Evolutionary conservation across 2,888 invertebrate genomes (phyloP).

Genomic region (Rhopalosiphum nymphaeae): DNA sequence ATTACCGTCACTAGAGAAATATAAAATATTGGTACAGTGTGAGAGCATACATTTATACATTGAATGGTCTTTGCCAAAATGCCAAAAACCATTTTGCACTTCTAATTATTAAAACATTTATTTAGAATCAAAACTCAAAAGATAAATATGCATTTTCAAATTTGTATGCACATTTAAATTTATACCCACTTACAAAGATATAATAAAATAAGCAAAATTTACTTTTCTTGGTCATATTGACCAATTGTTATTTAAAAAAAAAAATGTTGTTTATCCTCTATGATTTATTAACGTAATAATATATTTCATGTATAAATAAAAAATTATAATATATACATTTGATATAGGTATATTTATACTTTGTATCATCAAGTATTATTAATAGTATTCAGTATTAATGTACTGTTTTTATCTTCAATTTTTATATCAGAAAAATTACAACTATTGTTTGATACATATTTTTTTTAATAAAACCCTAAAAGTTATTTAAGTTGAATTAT

Average conservation of each 20-base stretch:
- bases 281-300: background rate
- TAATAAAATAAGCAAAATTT: background rate
- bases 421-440: too few relatives aligned
- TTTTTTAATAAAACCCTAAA: background rate
- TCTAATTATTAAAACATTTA: constrained; percentile 22
- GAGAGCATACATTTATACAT: background rate
- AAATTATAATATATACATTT: background rate
- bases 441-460: background rate
- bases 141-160: background rate
- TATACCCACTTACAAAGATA: constrained; percentile 29
- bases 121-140: constrained; percentile 16
- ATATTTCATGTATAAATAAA: background rate
- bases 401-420: background rate
- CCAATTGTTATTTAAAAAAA: background rate
- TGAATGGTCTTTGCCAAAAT: constrained; percentile 36
- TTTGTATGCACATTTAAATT: constrained; percentile 17
- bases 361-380: background rate
- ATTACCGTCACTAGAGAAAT: background rate
- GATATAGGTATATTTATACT: background rate
- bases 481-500: background rate
- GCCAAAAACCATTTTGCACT: constrained; percentile 15
- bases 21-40: background rate
- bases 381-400: background rate
- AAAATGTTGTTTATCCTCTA: background rate
- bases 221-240: background rate